A percentile compares a stretch with the other conserved stretches of the same genome.
These are phyloP conservation scores for Cyrtorhinus lividipennis DNA, from an alignment of 1,140 invertebrate species.

Conservation along the genomic window DNA sequence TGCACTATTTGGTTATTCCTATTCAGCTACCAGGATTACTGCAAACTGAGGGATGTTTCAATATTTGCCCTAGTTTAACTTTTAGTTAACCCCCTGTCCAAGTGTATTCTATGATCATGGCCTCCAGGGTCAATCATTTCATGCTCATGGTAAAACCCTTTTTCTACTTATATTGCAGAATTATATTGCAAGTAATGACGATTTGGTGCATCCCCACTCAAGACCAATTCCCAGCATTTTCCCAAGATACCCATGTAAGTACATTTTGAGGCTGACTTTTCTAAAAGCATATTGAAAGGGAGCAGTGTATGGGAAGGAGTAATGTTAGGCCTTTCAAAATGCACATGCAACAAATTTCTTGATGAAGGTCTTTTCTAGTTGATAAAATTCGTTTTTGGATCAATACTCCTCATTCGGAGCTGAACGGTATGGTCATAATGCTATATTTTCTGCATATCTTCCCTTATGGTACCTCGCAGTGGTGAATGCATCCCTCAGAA, in stretches of 20 bases:
- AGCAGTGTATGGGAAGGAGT: not conserved
- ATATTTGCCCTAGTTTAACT: too few relatives aligned
- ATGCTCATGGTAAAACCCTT: too few relatives aligned
- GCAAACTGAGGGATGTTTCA: too few relatives aligned
- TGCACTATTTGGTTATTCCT: too few relatives aligned
- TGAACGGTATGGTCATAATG: not conserved
- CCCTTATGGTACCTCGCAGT: too few relatives aligned
- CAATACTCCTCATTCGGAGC: not conserved
- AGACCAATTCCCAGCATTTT: not conserved
- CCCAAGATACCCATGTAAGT: not conserved
- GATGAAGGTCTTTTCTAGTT: not conserved
- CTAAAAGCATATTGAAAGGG: not conserved
- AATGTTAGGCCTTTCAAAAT: not conserved
- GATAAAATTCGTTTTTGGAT: not conserved
- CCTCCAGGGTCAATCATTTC: too few relatives aligned
- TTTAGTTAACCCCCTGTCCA: too few relatives aligned
- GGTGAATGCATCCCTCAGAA: too few relatives aligned
- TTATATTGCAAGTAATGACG: not conserved
- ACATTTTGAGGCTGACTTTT: not conserved
- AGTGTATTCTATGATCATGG: too few relatives aligned
- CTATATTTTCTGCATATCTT: too few relatives aligned
- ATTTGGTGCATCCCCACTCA: not conserved
- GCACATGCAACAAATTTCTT: not conserved
- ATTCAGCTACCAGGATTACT: too few relatives aligned
- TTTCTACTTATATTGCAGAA: not conserved